Evolutionary conservation across 2,113 vertebrate genomes (phyloP), one percentile per base, ranked within the genome.

Genomic region (Anguilla rostrata): DNA sequence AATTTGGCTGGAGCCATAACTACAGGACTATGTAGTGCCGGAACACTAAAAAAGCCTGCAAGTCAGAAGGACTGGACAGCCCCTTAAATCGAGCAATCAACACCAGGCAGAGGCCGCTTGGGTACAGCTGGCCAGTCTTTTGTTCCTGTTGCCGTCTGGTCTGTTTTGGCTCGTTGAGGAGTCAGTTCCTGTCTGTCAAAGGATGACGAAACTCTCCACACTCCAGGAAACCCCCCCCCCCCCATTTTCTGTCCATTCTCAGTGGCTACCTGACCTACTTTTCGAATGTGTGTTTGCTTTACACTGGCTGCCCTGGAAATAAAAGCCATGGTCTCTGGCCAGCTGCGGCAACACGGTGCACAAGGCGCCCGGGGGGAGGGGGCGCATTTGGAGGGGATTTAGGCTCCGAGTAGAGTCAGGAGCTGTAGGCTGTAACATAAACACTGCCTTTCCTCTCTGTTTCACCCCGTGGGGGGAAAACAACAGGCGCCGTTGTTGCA

Each of bases 191-290:
- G 20, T 18, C 43, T 53, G 29, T 22, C 22, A 57, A 43, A 71
- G 79, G 34, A 66, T 63, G 80, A 34, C 22, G 85, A 71, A 39
- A 20, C 8, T 16, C 53, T 22, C 57, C 85, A 53, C 82, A 60
- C 11, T 16, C 43, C 26, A 2, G 60, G 20, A 49, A 1, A 34
- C 34, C 41, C 22, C 34, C 78, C 9, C 41, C 66, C 46, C 29
- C 14, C 14, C 34, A 20, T 63, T 41, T 53, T 41, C 34, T 43
- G 16, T 53, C 81, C n/a, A 34, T 29, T 86, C 85, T 81, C 12
- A 83, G 60, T 89, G 84, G 82, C 91, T 90, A 93, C 91, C 90
- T 95, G 94, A 94, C 94, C 94, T 94, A 94, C 92, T 93, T 94
- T 83, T 79, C 40, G 57, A 57, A 7, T 39, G 66, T 78, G 15